Percentiles rank a stretch among this genome's conserved stretches.
Conservation (phyloP, 2,888 invertebrate genomes). For the Agapostemon virescens region DNA sequence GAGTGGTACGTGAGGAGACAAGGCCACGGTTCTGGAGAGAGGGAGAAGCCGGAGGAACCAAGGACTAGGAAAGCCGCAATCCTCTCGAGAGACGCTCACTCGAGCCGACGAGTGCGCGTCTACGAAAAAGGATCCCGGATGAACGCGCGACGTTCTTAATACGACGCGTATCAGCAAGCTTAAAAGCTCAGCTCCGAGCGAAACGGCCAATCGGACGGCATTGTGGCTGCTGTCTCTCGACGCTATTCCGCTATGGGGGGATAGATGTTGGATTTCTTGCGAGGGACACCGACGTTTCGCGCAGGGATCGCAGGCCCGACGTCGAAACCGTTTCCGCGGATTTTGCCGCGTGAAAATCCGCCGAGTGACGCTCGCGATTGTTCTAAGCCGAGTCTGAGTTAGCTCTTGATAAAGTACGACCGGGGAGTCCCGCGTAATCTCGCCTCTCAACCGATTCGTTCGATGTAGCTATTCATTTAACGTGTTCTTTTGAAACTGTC, state of each 20-base stretch:
- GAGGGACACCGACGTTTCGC: not conserved
- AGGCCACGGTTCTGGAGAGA: not conserved
- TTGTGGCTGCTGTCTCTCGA: conserved; percentile 38
- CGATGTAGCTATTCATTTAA: too few species aligned
- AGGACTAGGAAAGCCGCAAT: conserved; percentile 62
- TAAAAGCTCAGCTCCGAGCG: conserved; percentile 66
- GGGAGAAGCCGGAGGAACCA: not conserved
- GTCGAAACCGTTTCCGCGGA: conserved; percentile 11
- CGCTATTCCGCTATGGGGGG: not conserved
- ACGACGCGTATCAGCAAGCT: conserved; percentile 66
- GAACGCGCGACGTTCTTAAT: conserved; percentile 66
- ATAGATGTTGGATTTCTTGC: not conserved
- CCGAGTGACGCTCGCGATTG: too few species aligned
- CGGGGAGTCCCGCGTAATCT: too few species aligned
- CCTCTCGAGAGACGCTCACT: conserved; percentile 68
- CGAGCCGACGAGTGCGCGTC: conserved; percentile 61
- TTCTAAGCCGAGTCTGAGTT: not conserved
- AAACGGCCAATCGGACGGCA: conserved; percentile 63
- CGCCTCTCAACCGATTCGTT: too few species aligned
- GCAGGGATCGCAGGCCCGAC: not conserved
- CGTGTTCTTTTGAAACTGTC: too few species aligned
- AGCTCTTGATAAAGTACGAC: too few species aligned
- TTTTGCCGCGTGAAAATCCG: not conserved
- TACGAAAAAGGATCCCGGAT: conserved; percentile 62
- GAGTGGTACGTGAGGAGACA: conserved; percentile 58